phyloP scores from a whole-genome alignment of 2,113 vertebrate genomes.

The Acanthisitta chloris region DNA sequence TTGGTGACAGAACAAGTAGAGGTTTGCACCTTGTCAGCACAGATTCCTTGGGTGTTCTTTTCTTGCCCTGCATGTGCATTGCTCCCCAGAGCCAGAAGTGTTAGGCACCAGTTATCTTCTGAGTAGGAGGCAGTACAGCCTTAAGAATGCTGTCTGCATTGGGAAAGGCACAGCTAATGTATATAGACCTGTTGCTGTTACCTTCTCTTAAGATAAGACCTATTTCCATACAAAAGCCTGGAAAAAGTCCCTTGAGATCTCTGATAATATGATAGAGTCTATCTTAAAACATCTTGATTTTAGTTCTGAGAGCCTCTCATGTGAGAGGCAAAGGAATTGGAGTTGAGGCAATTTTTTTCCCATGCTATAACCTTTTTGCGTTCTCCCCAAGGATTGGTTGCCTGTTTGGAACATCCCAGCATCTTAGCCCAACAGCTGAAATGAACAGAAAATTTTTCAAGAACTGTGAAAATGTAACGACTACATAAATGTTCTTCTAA shows the following conservation, averaged over 20 bases:
- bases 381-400: neutral
- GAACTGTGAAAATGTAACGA: neutral
- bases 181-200: neutral
- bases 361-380: neutral
- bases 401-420: neutral
- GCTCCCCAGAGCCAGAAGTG: neutral
- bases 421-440: neutral
- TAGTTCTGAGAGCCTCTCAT: neutral
- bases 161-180: neutral
- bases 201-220: conserved; percentile 14
- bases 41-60: neutral
- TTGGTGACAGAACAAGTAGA: neutral
- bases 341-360: neutral
- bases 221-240: conserved; percentile 39
- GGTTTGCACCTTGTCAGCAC: neutral
- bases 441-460: neutral
- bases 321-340: neutral
- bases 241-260: neutral
- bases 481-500: neutral
- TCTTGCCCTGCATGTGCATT: fast-evolving
- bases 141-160: neutral
- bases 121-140: neutral
- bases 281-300: conserved; percentile 37
- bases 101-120: neutral
- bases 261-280: neutral